phyloP scores from a whole-genome alignment of 2,797 vertebrate species.

The Brotula barbata region DNA sequence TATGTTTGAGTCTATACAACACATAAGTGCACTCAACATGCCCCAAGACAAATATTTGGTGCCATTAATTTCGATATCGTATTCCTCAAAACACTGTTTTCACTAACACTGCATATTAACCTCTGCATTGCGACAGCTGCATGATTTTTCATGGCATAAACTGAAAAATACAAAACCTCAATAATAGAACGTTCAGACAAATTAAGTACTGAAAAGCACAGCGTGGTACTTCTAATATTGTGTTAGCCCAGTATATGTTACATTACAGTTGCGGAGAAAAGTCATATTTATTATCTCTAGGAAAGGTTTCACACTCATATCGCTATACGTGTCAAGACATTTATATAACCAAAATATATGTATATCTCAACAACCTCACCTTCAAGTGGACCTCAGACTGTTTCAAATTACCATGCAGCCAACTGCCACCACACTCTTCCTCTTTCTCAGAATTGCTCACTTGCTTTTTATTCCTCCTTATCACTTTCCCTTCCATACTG shows the following conservation, averaged over 20 bases:
- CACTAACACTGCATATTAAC: constrained; percentile 18
- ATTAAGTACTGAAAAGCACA: constrained; percentile 46
- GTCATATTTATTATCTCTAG: constrained; percentile 49
- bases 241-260: constrained; percentile 47
- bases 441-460: constrained; percentile 35
- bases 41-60: constrained; percentile 1
- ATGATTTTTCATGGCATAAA: constrained; percentile 22
- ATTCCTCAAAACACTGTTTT: constrained; percentile 6
- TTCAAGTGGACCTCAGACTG: constrained; percentile 2
- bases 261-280: constrained; percentile 37
- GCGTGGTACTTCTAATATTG: constrained; percentile 19
- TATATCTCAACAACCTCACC: constrained; percentile 33
- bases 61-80: constrained; percentile 5
- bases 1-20: constrained; percentile 32
- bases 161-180: constrained; percentile 35
- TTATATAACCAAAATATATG: constrained; percentile 43
- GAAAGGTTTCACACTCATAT: constrained; percentile 50
- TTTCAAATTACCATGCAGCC: constrained; percentile 26
- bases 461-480: constrained; percentile 46
- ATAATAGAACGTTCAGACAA: constrained; percentile 17
- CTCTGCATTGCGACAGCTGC: constrained; percentile 14
- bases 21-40: constrained; percentile 30
- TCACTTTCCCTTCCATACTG: constrained; percentile 29
- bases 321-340: constrained; percentile 47
- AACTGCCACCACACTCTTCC: constrained; percentile 10